phyloP scores from a whole-genome alignment of 2,888 invertebrate species.

The Peribatodes rhomboidaria region DNA sequence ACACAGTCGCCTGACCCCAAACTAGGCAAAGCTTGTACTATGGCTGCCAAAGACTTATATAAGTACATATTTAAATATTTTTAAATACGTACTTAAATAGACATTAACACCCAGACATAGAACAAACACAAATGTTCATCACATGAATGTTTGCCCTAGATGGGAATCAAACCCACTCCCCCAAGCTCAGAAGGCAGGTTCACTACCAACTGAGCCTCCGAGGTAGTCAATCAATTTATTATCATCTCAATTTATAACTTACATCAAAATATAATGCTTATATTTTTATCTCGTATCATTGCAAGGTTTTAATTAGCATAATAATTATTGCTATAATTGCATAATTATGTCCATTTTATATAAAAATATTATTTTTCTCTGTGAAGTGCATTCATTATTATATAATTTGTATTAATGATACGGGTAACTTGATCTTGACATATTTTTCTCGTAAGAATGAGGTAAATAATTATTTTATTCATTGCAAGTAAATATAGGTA shows the following conservation, averaged over 20 bases:
- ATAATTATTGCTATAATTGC: conserved; percentile 1
- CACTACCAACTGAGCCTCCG: no score
- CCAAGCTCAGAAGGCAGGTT: no score
- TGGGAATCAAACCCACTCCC: no score
- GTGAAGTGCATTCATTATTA: conserved; percentile 10
- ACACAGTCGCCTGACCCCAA: no score
- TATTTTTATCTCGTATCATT: not conserved
- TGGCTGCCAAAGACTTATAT: no score
- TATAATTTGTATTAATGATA: conserved; percentile 17
- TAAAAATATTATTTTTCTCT: not conserved
- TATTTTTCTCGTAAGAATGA: conserved; percentile 14
- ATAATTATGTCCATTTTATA: conserved; percentile 9
- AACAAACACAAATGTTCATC: not conserved
- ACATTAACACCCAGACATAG: no score
- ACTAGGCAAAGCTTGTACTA: no score
- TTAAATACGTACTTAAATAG: no score
- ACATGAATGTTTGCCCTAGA: not conserved
- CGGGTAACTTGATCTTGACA: conserved; percentile 15
- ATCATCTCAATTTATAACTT: no score
- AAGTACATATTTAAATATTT: no score
- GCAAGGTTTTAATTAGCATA: not conserved
- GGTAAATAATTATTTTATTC: not conserved
- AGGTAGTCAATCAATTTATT: no score
- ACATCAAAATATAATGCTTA: no score
- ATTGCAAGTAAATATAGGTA: not conserved